Conservation (phyloP, 1,140 invertebrate species). For the Leptopilina boulardi region DNA sequence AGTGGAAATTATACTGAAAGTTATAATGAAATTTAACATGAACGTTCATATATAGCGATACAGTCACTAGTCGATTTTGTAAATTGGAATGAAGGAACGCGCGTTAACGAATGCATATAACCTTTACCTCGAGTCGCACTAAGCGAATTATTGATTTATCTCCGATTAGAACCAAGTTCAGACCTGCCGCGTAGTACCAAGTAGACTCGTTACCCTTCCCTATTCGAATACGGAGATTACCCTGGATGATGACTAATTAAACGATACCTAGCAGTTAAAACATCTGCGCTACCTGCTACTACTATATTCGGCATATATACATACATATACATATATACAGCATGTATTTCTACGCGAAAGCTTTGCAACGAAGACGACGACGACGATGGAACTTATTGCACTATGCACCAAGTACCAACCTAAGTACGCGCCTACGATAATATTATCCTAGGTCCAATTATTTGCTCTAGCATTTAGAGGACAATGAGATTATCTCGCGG, state of each 20-base stretch:
- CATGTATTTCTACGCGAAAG: conserved; percentile 32
- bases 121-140: conserved; percentile 24
- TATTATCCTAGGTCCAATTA: conserved; percentile 62
- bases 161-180: conserved; percentile 31
- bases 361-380: not conserved
- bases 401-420: conserved; percentile 44
- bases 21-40: conserved; percentile 1
- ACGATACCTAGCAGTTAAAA: conserved; percentile 47
- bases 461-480: conserved; percentile 55
- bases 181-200: not conserved
- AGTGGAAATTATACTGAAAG: not conserved
- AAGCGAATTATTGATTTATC: conserved; percentile 31
- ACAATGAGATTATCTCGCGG: conserved; percentile 48
- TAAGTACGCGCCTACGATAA: conserved; percentile 53
- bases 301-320: too few species aligned
- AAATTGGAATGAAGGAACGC: conserved; percentile 16
- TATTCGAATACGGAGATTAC: conserved; percentile 41
- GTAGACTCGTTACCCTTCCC: conserved; percentile 25
- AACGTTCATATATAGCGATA: not conserved
- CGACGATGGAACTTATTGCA: conserved; percentile 42
- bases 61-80: not conserved
- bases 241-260: conserved; percentile 55
- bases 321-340: too few species aligned
- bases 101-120: conserved; percentile 30
- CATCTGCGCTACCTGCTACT: conserved; percentile 41